phyloP scores from a whole-genome alignment of 2,888 invertebrate species.

The Endomychus coccineus region DNA sequence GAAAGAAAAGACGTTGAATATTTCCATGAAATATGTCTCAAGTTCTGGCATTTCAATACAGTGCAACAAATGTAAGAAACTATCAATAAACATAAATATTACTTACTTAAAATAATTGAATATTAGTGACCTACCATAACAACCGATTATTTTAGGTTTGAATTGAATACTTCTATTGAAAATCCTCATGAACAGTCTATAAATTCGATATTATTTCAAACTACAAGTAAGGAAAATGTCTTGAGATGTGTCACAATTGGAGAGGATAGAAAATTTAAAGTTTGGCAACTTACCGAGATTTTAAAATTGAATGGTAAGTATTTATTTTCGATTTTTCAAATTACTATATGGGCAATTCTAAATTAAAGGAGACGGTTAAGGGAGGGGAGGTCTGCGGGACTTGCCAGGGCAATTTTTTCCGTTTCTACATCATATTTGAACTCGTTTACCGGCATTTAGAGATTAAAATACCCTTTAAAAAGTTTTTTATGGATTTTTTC shows the following conservation, averaged over 20 bases:
- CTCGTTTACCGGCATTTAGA: too few species aligned
- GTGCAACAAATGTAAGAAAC: constrained; percentile 53
- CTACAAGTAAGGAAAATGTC: constrained; percentile 40
- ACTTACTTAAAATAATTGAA: not conserved
- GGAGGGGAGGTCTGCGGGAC: too few species aligned
- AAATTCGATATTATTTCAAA: constrained; percentile 54
- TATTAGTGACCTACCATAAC: not conserved
- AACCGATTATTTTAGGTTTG: constrained; percentile 47
- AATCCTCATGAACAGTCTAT: constrained; percentile 60
- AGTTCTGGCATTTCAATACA: constrained; percentile 64
- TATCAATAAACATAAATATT: too few species aligned
- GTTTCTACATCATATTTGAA: too few species aligned
- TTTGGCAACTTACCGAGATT: constrained; percentile 58
- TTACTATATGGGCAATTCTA: too few species aligned
- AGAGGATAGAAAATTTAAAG: constrained; percentile 59
- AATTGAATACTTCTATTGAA: constrained; percentile 65
- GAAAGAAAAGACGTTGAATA: constrained; percentile 50
- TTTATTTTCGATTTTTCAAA: too few species aligned
- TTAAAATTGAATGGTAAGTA: constrained; percentile 49
- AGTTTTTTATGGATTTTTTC: too few species aligned
- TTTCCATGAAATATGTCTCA: constrained; percentile 56
- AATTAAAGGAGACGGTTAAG: too few species aligned
- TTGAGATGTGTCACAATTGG: constrained; percentile 59
- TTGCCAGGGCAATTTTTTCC: too few species aligned
- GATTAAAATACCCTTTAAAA: too few species aligned